Conservation (phyloP, 2,888 invertebrate species). For the Spodoptera littoralis region DNA sequence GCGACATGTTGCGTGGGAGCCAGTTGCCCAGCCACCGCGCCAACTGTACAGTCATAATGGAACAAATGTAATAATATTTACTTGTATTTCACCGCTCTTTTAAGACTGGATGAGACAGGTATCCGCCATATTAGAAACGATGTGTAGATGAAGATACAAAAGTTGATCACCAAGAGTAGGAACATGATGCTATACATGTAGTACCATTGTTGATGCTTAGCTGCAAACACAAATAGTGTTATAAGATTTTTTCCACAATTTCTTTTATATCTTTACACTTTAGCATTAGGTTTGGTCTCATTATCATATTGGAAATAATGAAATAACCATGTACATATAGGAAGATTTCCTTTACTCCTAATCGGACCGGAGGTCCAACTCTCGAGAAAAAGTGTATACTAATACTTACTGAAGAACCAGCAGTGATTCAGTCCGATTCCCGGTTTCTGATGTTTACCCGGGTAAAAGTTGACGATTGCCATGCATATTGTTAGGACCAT, state of each 20-base stretch:
- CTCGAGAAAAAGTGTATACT: too few species aligned
- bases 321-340: too few species aligned
- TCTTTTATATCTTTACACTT: too few species aligned
- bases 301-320: too few species aligned
- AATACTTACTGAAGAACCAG: constrained; percentile 90
- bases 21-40: too few species aligned
- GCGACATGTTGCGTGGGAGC: too few species aligned
- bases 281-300: too few species aligned
- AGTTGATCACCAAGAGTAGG: constrained; percentile 87
- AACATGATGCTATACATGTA: constrained; percentile 92
- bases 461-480: constrained; percentile 85
- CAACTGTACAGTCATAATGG: background rate
- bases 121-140: constrained; percentile 88
- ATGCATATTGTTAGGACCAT: constrained; percentile 84
- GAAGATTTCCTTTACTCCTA: too few species aligned
- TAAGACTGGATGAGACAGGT: constrained; percentile 80
- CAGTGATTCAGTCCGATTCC: constrained; percentile 89
- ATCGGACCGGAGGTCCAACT: too few species aligned
- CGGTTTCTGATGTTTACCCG: constrained; percentile 86
- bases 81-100: constrained; percentile 87
- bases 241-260: too few species aligned
- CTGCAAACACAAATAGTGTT: constrained; percentile 73
- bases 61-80: constrained; percentile 63
- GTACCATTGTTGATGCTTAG: constrained; percentile 85
- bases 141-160: constrained; percentile 89